These are phyloP conservation scores for Rhamphomyia laevipes DNA, from an alignment of 2,888 invertebrate genomes.

Conservation along the genomic window DNA sequence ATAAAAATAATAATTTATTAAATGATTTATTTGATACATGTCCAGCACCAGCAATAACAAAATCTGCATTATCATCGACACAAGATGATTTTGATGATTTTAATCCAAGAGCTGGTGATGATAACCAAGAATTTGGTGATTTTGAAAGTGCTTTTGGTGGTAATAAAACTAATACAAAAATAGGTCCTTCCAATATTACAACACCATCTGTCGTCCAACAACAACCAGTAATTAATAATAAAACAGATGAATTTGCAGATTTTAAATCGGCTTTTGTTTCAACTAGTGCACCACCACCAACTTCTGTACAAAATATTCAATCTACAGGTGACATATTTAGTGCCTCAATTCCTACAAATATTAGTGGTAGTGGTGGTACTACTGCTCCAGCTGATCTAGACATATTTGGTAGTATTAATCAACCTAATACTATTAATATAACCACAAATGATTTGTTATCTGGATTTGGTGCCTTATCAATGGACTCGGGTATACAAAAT, in stretches of 20 bases:
- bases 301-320: not conserved
- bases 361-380: not conserved
- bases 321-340: slow-evolving; percentile 10
- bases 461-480: slow-evolving; percentile 38
- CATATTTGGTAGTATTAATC: not conserved
- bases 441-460: slow-evolving; percentile 38
- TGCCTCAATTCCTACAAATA: slow-evolving; percentile 5
- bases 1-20: slow-evolving; percentile 39
- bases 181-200: slow-evolving; percentile 7
- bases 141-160: slow-evolving; percentile 60
- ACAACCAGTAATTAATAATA: slow-evolving; percentile 17
- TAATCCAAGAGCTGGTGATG: slow-evolving; percentile 37
- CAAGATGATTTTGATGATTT: slow-evolving; percentile 37
- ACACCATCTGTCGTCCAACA: slow-evolving; percentile 14
- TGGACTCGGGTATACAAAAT: slow-evolving; percentile 33
- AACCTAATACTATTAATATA: slow-evolving; percentile 8
- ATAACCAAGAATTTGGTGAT: slow-evolving; percentile 60
- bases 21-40: slow-evolving; percentile 47
- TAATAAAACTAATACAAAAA: slow-evolving; percentile 21
- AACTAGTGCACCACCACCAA: not conserved
- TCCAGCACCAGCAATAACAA: slow-evolving; percentile 21
- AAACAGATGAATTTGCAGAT: slow-evolving; percentile 66
- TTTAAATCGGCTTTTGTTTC: slow-evolving; percentile 56
- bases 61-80: slow-evolving; percentile 35
- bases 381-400: too few species aligned